A percentile compares a stretch with the other conserved stretches of the same genome.
phyloP scores from a whole-genome alignment of 2,113 vertebrate species.

The Albula glossodonta region DNA sequence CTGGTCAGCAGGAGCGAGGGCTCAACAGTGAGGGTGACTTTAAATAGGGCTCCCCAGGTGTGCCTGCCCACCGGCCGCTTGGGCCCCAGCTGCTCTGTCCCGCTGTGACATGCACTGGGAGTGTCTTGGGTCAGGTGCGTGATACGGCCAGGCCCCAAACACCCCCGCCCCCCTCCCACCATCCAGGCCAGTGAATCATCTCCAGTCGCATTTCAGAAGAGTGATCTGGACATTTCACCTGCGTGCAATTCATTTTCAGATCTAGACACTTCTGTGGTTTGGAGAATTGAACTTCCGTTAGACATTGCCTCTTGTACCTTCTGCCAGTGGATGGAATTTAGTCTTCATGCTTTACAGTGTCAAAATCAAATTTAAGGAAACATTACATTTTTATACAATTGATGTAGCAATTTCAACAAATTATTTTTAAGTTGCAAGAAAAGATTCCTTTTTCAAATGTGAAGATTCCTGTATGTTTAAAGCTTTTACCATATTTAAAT shows the following conservation, averaged over 20 bases:
- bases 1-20: background rate
- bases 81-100: background rate
- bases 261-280: background rate
- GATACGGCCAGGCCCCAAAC: background rate
- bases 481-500: too few species aligned
- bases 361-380: too few species aligned
- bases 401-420: too few species aligned
- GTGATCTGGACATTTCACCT: background rate
- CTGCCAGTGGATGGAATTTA: background rate
- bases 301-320: background rate
- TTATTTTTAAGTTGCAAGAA: too few species aligned
- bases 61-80: background rate
- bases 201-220: background rate
- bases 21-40: background rate
- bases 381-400: too few species aligned
- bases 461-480: too few species aligned
- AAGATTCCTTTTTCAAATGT: too few species aligned
- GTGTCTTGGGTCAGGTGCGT: slow-evolving; percentile 8
- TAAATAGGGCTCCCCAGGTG: slow-evolving; percentile 17
- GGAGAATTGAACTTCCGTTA: background rate
- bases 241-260: background rate
- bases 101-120: background rate
- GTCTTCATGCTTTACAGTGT: background rate
- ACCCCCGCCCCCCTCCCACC: background rate
- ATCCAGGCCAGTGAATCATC: too few species aligned